These are phyloP conservation scores for Peromyscus eremicus DNA, from an alignment of 2,797 vertebrate genomes.

Conservation along the genomic window DNA sequence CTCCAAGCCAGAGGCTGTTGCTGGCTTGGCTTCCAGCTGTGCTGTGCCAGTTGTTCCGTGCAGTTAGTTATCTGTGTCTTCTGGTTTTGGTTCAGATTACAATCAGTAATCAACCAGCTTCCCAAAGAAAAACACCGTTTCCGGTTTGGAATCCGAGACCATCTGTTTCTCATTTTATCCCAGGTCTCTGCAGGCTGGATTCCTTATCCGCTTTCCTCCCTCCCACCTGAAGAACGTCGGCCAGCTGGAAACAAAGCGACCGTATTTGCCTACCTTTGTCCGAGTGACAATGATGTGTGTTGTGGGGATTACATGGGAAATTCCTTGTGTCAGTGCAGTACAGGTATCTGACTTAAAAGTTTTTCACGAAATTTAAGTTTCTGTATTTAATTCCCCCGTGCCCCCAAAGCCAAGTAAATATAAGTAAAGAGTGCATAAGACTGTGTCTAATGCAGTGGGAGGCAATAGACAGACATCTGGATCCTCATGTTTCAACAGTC, in stretches of 20 bases:
- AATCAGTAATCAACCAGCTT: slow-evolving; percentile 81
- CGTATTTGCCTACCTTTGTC: slow-evolving; percentile 55
- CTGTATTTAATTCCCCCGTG: neutral
- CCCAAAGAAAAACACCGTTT: slow-evolving; percentile 70
- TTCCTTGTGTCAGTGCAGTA: neutral
- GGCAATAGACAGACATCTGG: neutral
- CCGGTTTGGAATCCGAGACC: slow-evolving; percentile 81
- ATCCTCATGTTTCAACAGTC: neutral
- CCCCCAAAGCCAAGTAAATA: neutral
- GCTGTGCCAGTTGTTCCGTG: neutral
- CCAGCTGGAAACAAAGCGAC: slow-evolving; percentile 26
- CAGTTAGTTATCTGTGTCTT: slow-evolving; percentile 3
- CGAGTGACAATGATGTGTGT: neutral
- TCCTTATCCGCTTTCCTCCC: neutral
- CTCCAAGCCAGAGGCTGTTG: neutral
- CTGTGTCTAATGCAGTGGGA: neutral
- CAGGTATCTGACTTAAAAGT: neutral
- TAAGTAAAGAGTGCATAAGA: neutral
- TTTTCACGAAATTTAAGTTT: slow-evolving; percentile 1
- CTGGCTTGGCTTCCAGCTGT: neutral
- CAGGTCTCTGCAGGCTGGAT: slow-evolving; percentile 36
- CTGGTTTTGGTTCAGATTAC: slow-evolving; percentile 74
- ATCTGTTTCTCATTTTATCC: slow-evolving; percentile 84
- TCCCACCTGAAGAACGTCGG: neutral
- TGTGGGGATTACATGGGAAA: neutral